Evolutionary conservation across 2,888 invertebrate genomes (phyloP).

Genomic region (Lasioglossum villosulum): DNA sequence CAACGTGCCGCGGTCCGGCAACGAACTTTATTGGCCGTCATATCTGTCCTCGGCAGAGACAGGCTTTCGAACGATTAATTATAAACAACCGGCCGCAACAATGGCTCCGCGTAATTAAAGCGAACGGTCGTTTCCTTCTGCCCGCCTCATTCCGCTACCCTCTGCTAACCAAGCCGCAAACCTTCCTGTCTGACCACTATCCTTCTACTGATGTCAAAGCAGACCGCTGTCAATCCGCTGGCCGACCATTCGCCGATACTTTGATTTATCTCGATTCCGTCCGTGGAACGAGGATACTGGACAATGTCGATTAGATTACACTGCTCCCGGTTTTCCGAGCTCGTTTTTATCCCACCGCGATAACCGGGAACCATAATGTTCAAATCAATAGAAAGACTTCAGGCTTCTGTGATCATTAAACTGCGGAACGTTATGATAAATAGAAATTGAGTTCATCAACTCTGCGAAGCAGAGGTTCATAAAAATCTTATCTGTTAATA

Average conservation of each 20-base stretch:
- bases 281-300: constrained; percentile 9
- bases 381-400: neutral
- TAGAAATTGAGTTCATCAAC: neutral
- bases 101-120: constrained; percentile 79
- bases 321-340: neutral
- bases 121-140: constrained; percentile 72
- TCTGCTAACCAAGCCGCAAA: constrained; percentile 54
- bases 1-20: constrained; percentile 74
- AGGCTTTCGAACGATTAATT: constrained; percentile 80
- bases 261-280: constrained; percentile 39
- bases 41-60: constrained; percentile 81
- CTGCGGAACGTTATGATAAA: neutral
- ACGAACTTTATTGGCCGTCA: constrained; percentile 82
- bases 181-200: constrained; percentile 53
- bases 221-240: constrained; percentile 52
- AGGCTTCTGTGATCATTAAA: neutral
- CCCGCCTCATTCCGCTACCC: constrained; percentile 33
- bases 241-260: constrained; percentile 31
- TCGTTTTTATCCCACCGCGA: neutral
- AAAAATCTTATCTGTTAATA: neutral
- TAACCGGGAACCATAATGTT: neutral
- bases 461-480: neutral
- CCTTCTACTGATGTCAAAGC: constrained; percentile 67
- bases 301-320: constrained; percentile 21
- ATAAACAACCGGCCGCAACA: constrained; percentile 82